Evolutionary conservation across 2,113 vertebrate genomes (phyloP).

Genomic region (Cercopithecus mona): DNA sequence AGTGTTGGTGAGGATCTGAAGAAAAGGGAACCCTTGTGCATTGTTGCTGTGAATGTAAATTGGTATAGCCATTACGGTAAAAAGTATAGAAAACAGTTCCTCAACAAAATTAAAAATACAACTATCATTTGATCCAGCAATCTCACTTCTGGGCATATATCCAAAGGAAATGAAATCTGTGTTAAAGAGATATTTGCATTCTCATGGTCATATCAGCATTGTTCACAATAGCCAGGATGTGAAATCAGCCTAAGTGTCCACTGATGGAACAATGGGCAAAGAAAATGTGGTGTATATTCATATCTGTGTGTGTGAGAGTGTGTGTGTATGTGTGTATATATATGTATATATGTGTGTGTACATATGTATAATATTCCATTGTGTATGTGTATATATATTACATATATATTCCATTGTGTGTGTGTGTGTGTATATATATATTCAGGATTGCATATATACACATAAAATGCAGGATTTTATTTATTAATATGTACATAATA

Average conservation of each 20-base stretch:
- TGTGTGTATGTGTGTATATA: no score
- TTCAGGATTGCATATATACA: no score
- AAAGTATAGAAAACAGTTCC: not conserved
- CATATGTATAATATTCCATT: no score
- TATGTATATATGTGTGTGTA: no score
- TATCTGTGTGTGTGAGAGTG: no score
- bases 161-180: not conserved
- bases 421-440: no score
- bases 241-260: not conserved
- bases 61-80: not conserved
- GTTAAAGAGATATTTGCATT: not conserved
- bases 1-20: not conserved
- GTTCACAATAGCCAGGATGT: not conserved
- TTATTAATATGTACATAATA: no score
- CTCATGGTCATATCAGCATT: not conserved
- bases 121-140: not conserved
- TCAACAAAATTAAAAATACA: not conserved
- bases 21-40: not conserved
- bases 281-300: not conserved
- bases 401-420: no score
- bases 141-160: not conserved
- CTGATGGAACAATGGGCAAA: not conserved
- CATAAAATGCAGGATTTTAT: no score
- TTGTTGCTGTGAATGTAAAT: not conserved
- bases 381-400: no score